Evolutionary conservation across 2,888 invertebrate species (phyloP), one percentile per base, ranked within the genome.

Genomic region (Idaea straminata): DNA sequence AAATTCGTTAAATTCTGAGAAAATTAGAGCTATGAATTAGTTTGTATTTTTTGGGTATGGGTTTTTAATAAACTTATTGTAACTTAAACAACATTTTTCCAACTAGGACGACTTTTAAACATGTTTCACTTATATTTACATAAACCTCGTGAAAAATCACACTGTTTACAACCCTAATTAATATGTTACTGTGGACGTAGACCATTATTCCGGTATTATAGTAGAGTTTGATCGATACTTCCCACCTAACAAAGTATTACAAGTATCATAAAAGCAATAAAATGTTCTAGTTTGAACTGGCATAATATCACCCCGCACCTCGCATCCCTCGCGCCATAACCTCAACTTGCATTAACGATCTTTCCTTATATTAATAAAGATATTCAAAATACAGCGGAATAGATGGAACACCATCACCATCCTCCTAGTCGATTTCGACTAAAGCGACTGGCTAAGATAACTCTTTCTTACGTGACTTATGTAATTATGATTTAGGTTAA

Each of bases 361-460:
- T 77, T 67, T 64, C 61, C 69, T 47, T 61, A 47, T 47, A 47
- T 47, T 47, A 47, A 47, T 13, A 4, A 47, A 47, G 47, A 10
- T 10, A 47, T 47, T 47, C 58, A 58, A 64, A 66, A 61, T 66
- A 63, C 35, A 10, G 47, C 0, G 47, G 6, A 13, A 10, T 47
- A 47, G 47, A 47, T 47, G 10, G 47, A 13, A 47, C 61, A 61
- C 57, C 65, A 74, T 77, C 79, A 76, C 74, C 70, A 69, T 66
- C 66, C 70, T 25, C 25, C 73, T 64, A 47, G 10, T 4, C 7
- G 36, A 47, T 47, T 47, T 10, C 10, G 10, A 47, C 3, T 47
- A 2, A 1, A 3, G 25, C 25, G 25, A 25, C 47, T 7, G 6
- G 47, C 3, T 1, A 25, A 25, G 25, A 25, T 25, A 25, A 25